Percentiles rank a stretch among this genome's conserved stretches.
These are phyloP conservation scores for Trididemnum miniatum DNA, from an alignment of 23 tunicate genomes.

Conservation along the genomic window DNA sequence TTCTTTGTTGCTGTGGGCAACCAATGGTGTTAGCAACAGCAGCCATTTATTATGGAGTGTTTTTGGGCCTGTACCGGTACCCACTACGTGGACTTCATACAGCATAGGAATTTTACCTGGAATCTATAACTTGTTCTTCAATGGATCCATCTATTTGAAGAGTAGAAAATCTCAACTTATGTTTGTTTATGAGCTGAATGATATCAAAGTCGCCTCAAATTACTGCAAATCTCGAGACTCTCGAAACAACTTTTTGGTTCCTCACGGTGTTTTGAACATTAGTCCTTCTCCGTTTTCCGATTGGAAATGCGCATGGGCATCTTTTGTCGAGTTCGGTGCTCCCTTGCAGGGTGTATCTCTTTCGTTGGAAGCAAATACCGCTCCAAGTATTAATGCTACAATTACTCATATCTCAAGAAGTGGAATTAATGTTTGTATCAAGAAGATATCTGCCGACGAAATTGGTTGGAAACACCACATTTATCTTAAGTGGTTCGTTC, in stretches of 20 bases:
- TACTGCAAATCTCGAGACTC: neutral
- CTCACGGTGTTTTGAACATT: neutral
- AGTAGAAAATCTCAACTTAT: neutral
- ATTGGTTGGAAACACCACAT: too few species aligned
- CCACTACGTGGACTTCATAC: neutral
- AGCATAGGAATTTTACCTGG: neutral
- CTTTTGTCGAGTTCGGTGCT: neutral
- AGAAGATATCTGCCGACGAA: neutral
- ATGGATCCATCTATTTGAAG: neutral
- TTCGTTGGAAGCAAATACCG: neutral
- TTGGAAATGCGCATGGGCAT: neutral
- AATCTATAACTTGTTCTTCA: neutral
- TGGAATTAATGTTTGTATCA: slow-evolving; percentile 2
- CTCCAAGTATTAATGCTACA: neutral
- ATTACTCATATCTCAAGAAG: neutral
- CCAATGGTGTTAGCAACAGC: neutral
- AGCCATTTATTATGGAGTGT: neutral
- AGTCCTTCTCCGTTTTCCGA: neutral
- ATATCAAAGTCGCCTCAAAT: neutral
- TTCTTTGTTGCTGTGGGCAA: neutral
- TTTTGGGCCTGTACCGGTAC: neutral
- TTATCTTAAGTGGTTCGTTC: too few species aligned
- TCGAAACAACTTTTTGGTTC: neutral
- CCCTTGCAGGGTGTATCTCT: neutral
- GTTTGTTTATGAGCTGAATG: neutral